A percentile compares a stretch with the other conserved stretches of the same genome.
Evolutionary conservation across 2,797 vertebrate species (phyloP).

Genomic region (Microchirus variegatus): DNA sequence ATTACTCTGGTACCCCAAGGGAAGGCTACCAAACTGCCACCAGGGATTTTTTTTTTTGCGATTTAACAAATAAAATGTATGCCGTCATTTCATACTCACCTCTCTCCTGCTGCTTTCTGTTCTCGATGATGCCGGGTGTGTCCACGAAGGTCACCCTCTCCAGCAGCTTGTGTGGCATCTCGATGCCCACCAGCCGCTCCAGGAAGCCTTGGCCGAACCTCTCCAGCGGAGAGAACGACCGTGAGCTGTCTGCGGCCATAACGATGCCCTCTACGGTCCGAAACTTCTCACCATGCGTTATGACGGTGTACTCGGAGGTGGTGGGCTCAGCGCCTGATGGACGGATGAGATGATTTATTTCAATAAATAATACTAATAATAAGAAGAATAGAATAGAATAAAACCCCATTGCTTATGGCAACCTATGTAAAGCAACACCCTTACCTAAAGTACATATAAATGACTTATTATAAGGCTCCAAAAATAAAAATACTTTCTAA

Average conservation of each 20-base stretch:
- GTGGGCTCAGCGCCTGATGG: constrained; percentile 93
- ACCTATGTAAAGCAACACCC: no score
- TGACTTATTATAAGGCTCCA: no score
- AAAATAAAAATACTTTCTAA: no score
- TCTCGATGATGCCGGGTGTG: constrained; percentile 97
- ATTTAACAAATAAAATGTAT: no score
- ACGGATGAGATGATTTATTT: not conserved
- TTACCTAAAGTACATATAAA: no score
- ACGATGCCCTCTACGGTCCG: constrained; percentile 95
- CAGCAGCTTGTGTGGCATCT: constrained; percentile 96
- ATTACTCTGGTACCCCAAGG: no score
- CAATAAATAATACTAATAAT: no score
- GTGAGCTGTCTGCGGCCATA: constrained; percentile 95
- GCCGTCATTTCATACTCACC: no score
- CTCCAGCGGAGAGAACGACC: constrained; percentile 94
- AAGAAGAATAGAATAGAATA: no score
- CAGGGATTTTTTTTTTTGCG: no score
- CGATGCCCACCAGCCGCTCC: constrained; percentile 93
- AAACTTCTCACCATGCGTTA: constrained; percentile 94
- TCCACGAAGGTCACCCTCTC: constrained; percentile 95
- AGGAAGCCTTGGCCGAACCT: constrained; percentile 98
- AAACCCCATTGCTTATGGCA: no score
- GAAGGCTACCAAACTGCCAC: no score
- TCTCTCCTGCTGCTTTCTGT: constrained; percentile 98
- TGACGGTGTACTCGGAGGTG: constrained; percentile 96